Evolutionary conservation across 2,888 invertebrate genomes (phyloP).

Genomic region (Arrhopalites spinosus): DNA sequence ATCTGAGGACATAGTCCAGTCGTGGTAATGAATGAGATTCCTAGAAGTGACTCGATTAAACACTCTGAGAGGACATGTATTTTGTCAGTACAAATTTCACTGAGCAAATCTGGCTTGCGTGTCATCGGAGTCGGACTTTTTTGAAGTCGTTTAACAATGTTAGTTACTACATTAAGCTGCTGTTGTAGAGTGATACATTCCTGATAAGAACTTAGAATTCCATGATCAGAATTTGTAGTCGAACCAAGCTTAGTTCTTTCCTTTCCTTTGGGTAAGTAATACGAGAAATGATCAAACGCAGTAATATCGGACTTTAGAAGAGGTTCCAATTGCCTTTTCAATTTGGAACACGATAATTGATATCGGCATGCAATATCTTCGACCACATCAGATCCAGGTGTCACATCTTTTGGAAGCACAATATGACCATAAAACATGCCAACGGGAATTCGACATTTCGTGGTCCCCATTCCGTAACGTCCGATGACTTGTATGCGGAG

Average conservation of each 20-base stretch:
- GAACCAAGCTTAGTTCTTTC: constrained; percentile 66
- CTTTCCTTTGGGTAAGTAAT: constrained; percentile 69
- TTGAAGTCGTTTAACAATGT: constrained; percentile 76
- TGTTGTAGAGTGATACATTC: constrained; percentile 88
- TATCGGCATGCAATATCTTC: constrained; percentile 81
- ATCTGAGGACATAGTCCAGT: constrained; percentile 22
- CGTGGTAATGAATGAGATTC: constrained; percentile 51
- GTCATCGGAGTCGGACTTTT: constrained; percentile 60
- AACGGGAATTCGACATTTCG: constrained; percentile 68
- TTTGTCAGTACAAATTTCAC: constrained; percentile 77
- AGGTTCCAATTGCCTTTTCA: constrained; percentile 78
- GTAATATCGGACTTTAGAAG: constrained; percentile 78
- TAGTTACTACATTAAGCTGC: constrained; percentile 81
- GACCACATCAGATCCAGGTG: constrained; percentile 64
- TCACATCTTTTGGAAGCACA: constrained; percentile 69
- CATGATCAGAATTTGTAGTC: constrained; percentile 63
- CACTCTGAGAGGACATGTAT: constrained; percentile 80
- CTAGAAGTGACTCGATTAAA: constrained; percentile 77
- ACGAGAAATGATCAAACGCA: constrained; percentile 81
- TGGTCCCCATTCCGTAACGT: constrained; percentile 87
- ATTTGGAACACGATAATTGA: constrained; percentile 82
- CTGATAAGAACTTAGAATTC: constrained; percentile 65
- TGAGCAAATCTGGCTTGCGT: neutral
- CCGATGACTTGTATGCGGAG: constrained; percentile 93
- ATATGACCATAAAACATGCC: constrained; percentile 94